Evolutionary conservation across 2,113 vertebrate species (phyloP).

Genomic region (Oreochromis spilurus): DNA sequence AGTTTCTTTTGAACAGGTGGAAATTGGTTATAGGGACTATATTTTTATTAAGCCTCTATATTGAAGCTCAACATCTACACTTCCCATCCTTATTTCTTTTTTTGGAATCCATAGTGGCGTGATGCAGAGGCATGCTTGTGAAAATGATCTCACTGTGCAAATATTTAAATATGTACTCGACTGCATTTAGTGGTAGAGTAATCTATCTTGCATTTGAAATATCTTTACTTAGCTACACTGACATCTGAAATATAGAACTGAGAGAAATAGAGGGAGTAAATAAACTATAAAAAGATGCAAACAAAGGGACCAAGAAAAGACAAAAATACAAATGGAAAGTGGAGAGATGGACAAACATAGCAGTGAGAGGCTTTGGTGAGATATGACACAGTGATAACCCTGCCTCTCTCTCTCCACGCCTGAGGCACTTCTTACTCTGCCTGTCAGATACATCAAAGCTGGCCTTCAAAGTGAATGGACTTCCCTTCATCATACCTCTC

Average conservation of each 20-base stretch:
- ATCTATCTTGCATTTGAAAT: neutral
- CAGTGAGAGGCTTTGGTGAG: neutral
- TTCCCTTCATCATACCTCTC: constrained; percentile 10
- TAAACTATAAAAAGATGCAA: neutral
- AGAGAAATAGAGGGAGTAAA: neutral
- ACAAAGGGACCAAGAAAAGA: neutral
- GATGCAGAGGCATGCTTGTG: neutral
- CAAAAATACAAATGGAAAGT: neutral
- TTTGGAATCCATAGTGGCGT: neutral
- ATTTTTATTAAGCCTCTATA: neutral
- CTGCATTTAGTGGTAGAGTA: neutral
- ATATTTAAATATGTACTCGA: neutral
- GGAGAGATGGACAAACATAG: neutral
- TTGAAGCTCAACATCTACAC: neutral
- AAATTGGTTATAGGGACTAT: neutral
- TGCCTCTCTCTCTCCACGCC: neutral
- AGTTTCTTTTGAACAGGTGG: neutral
- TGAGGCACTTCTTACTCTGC: neutral
- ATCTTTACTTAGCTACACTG: neutral
- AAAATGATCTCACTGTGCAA: neutral
- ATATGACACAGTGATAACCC: constrained; percentile 8
- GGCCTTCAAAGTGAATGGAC: constrained; percentile 37
- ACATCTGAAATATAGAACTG: neutral
- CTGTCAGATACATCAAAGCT: constrained; percentile 26
- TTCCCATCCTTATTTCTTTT: neutral